These are phyloP conservation scores for Myoxocephalus aenaeus DNA, from an alignment of 2,797 vertebrate genomes.

Conservation along the genomic window DNA sequence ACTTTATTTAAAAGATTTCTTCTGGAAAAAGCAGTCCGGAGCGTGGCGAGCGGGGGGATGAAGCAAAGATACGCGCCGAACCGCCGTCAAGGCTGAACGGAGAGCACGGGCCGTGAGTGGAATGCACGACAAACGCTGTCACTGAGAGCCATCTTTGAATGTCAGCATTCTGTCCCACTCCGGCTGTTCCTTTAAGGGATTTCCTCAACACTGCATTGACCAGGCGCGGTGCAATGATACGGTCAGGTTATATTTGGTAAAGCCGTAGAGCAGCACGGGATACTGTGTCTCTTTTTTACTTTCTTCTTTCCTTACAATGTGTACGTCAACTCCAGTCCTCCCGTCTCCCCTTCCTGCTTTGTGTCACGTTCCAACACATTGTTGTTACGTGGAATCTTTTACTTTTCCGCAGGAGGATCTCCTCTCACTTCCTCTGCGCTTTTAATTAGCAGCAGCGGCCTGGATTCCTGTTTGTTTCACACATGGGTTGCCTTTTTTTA, in stretches of 20 bases:
- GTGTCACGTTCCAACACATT: conserved; percentile 1
- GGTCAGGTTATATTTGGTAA: conserved; percentile 37
- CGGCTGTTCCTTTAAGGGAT: conserved; percentile 46
- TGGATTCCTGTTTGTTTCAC: conserved; percentile 56
- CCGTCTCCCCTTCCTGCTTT: neutral
- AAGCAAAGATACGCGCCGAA: conserved; percentile 40
- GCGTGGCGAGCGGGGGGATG: neutral
- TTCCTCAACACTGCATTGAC: conserved; percentile 49
- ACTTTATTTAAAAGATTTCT: conserved; percentile 76
- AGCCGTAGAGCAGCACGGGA: conserved; percentile 17
- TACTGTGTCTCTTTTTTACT: neutral
- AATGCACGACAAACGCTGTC: conserved; percentile 64
- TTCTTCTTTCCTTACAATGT: neutral
- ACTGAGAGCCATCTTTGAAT: conserved; percentile 57
- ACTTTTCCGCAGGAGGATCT: conserved; percentile 29
- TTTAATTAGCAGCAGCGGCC: conserved; percentile 27
- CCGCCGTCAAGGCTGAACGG: conserved; percentile 50
- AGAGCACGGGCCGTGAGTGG: conserved; percentile 48
- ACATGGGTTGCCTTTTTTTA: conserved; percentile 56
- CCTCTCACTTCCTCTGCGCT: conserved; percentile 11
- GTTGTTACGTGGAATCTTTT: conserved; percentile 31
- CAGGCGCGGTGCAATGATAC: conserved; percentile 16
- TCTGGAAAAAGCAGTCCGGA: conserved; percentile 51
- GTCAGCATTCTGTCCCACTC: conserved; percentile 54
- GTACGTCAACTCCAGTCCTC: neutral